Base-by-base conservation (phyloP, 2,797 vertebrate species). In the Helostoma temminkii region DNA sequence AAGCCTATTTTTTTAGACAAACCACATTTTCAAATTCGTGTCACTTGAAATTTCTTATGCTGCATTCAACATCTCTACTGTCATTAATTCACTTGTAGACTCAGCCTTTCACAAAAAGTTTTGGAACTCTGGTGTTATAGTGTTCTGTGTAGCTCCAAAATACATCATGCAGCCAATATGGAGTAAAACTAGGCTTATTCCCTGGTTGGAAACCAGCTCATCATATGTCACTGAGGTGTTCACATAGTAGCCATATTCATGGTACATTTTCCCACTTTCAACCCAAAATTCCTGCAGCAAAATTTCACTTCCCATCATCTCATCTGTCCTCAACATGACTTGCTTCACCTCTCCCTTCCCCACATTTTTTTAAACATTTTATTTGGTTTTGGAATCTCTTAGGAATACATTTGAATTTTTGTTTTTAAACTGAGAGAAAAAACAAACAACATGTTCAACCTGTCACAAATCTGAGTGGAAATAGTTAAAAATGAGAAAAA, bases 341-440 rank as follows among this genome's bases (percentile, higher is more conserved):
- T 60, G 52, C 32, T 61, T 53, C 71, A 60, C 50, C 71, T 26
- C 26, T 55, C 56, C 32, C 71, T 57, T 48, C 25, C 55, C 21
- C 37, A 34, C 66, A 65, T 66, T 78, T 79, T 66, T 54, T 68
- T 46, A 42, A 42, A 61, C 54, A 26, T 78, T 83, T 80, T 63
- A 78, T 86, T 91, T 84, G 61, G 36, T 71, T 89, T 81, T 77
- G 78, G 56, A n/a, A n/a, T 79, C 48, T 84, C 76, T 74, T 74
- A 85, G 95, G 93, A 96, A 95, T 95, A 94, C 91, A 91, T 95
- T 95, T 96, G 94, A 88, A 95, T 95, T 95, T 91, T 93, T 91
- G 94, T 95, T 97, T 96, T 96, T 95, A 89, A 81, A 83, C 66
- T 39, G 50, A 87, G 45, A 82, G 22, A 80, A 76, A 73, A 66